These are phyloP conservation scores for Drusus annulatus DNA, from an alignment of 1,140 invertebrate species.

Conservation along the genomic window DNA sequence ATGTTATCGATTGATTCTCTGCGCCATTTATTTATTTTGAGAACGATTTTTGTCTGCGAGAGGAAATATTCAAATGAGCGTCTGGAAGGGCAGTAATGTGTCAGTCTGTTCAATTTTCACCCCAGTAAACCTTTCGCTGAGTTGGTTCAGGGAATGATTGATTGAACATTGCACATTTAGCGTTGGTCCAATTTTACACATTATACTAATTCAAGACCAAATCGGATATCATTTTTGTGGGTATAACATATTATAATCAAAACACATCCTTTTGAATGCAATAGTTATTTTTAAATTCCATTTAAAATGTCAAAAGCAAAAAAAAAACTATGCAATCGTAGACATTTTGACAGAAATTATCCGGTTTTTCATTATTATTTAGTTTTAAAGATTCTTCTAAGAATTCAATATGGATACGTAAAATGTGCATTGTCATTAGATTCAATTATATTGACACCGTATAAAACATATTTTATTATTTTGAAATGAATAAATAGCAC, in stretches of 20 bases:
- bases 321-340: too few species aligned
- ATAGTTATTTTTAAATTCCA: too few species aligned
- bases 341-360: too few species aligned
- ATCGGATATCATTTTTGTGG: neutral
- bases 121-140: neutral
- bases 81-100: neutral
- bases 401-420: too few species aligned
- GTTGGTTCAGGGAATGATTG: neutral
- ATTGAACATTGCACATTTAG: slow-evolving; percentile 24
- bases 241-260: slow-evolving; percentile 3
- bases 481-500: too few species aligned
- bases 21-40: neutral
- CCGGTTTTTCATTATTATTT: too few species aligned
- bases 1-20: slow-evolving; percentile 1
- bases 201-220: neutral
- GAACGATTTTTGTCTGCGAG: neutral
- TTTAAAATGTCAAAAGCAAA: too few species aligned
- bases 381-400: too few species aligned
- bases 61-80: slow-evolving; percentile 19
- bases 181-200: neutral
- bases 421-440: too few species aligned
- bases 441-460: too few species aligned
- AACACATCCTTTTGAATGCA: too few species aligned
- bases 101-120: neutral
- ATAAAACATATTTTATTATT: too few species aligned